Percentiles rank a stretch among this genome's conserved stretches.
Evolutionary conservation across 2,888 invertebrate genomes (phyloP).

Genomic region (Drosophila kuntzei): DNA sequence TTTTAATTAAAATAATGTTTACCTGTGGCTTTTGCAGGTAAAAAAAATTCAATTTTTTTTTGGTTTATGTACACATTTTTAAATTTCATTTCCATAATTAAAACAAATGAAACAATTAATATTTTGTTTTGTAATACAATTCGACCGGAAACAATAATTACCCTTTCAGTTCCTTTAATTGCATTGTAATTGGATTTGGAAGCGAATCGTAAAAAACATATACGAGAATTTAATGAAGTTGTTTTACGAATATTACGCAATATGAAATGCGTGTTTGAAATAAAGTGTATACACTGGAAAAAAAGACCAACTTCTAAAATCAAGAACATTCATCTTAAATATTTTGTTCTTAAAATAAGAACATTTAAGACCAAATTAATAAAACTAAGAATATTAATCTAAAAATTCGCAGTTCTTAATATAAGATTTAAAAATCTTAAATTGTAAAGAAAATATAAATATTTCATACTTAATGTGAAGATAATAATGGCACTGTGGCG

Average conservation of each 20-base stretch:
- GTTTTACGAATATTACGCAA: neutral
- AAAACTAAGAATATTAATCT: too few relatives aligned
- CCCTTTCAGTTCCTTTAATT: constrained; percentile 10
- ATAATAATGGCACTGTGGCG: too few relatives aligned
- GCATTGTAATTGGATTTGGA: constrained; percentile 2
- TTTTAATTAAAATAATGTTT: constrained; percentile 7
- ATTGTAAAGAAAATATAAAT: too few relatives aligned
- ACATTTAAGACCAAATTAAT: too few relatives aligned
- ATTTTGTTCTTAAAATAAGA: too few relatives aligned
- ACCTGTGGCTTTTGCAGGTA: neutral
- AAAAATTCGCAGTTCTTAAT: too few relatives aligned
- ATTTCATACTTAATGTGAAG: too few relatives aligned
- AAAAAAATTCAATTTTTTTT: neutral
- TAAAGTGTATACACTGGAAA: too few relatives aligned
- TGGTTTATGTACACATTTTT: neutral
- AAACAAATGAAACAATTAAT: constrained; percentile 23
- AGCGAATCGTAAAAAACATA: constrained; percentile 1
- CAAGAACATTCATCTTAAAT: too few relatives aligned
- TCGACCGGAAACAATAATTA: constrained; percentile 19
- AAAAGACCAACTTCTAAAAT: too few relatives aligned
- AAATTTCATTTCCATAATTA: constrained; percentile 18
- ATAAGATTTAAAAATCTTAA: too few relatives aligned
- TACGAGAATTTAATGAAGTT: neutral
- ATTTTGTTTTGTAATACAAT: constrained; percentile 4
- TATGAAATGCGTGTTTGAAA: neutral